A percentile compares a stretch with the other conserved stretches of the same genome.
Conservation (phyloP, 2,888 invertebrate species). For the Trissolcus brochymenae region DNA sequence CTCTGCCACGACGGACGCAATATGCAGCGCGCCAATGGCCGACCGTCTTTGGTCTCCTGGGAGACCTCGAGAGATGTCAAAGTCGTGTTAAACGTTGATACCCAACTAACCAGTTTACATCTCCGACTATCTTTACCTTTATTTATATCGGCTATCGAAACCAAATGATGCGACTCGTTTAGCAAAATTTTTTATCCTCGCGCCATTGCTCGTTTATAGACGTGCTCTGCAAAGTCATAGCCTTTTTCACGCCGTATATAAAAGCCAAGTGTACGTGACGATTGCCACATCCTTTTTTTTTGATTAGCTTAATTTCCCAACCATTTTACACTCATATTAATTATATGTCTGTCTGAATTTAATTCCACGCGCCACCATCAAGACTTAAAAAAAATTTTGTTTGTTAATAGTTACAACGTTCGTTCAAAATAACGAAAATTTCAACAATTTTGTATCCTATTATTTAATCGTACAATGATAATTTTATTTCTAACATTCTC, state of each 20-base stretch:
- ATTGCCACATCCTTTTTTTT: too few species aligned
- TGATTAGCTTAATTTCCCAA: too few species aligned
- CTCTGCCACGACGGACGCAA: conserved; percentile 44
- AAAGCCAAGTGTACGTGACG: too few species aligned
- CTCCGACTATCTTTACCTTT: conserved; percentile 34
- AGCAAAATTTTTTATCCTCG: conserved; percentile 19
- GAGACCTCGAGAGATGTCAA: conserved; percentile 61
- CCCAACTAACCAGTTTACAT: conserved; percentile 49
- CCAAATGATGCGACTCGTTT: conserved; percentile 47
- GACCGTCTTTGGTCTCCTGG: conserved; percentile 66
- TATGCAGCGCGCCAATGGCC: conserved; percentile 65
- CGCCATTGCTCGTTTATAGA: conserved; percentile 14
- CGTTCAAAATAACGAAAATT: too few species aligned
- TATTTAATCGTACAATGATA: too few species aligned
- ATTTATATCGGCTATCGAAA: conserved; percentile 37
- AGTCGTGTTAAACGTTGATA: conserved; percentile 58
- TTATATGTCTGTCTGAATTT: too few species aligned
- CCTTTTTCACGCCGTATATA: conserved; percentile 9
- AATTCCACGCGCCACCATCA: too few species aligned
- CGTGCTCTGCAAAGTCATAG: neutral
- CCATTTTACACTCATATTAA: too few species aligned
- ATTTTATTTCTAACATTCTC: too few species aligned
- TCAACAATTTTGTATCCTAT: too few species aligned
- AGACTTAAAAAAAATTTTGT: too few species aligned
- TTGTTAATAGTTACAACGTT: too few species aligned